Evolutionary conservation across 1,140 invertebrate species (phyloP).

Genomic region (Globodera ellingtonae): DNA sequence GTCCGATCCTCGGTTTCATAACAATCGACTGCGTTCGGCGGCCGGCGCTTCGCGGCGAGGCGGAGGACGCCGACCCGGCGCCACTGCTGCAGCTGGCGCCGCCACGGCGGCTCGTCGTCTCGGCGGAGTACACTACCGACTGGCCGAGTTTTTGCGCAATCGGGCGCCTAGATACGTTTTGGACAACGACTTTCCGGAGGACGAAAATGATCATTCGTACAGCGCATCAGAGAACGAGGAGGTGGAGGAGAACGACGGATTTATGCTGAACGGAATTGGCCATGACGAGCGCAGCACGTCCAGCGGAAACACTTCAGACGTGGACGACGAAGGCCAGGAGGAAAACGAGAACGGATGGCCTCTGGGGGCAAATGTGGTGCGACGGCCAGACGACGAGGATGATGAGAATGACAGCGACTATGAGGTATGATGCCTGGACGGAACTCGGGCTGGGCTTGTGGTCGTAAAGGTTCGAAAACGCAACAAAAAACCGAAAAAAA

Average conservation of each 20-base stretch:
- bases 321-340: constrained; percentile 1
- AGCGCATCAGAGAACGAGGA: constrained; percentile 1
- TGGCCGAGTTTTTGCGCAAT: background rate
- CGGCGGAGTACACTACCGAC: background rate
- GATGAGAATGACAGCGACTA: constrained; percentile 25
- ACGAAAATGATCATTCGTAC: constrained; percentile 8
- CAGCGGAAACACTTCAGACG: background rate
- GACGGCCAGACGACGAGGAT: constrained; percentile 3
- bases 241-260: constrained; percentile 1
- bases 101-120: background rate
- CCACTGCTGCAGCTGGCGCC: background rate
- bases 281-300: constrained; percentile 11
- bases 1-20: background rate
- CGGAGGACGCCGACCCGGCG: background rate
- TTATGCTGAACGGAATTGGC: constrained; percentile 11
- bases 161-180: background rate
- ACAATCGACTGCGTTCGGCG: background rate
- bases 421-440: background rate
- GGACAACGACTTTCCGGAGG: constrained; percentile 8
- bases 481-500: too few relatives aligned
- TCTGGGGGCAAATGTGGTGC: background rate
- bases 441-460: too few relatives aligned
- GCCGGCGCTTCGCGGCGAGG: background rate
- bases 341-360: background rate
- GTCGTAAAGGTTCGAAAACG: too few relatives aligned